Conservation (phyloP, 2,888 invertebrate species). For the Allacma fusca region DNA sequence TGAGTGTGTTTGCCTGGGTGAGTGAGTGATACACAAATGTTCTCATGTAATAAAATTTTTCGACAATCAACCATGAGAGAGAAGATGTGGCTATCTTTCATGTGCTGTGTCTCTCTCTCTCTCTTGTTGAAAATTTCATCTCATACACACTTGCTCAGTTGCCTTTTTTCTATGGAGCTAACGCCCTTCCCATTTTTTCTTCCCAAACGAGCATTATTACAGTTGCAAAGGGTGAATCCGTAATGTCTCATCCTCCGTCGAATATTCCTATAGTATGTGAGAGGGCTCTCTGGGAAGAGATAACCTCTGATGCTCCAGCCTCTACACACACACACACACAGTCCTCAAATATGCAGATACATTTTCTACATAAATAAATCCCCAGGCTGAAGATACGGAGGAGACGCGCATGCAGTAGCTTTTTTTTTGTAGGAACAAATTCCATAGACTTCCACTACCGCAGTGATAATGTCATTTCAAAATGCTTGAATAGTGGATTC, state of each 20-base stretch:
- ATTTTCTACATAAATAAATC: too few relatives aligned
- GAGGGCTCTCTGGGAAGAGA: too few relatives aligned
- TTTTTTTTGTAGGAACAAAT: too few relatives aligned
- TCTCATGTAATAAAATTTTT: conserved; percentile 34
- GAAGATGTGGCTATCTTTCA: background rate
- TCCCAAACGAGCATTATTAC: background rate
- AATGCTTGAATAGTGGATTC: too few relatives aligned
- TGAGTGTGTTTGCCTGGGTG: background rate
- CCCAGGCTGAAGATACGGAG: too few relatives aligned
- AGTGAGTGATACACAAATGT: conserved; percentile 3
- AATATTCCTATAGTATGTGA: too few relatives aligned
- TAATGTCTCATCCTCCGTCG: background rate
- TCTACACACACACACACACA: too few relatives aligned
- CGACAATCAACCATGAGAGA: conserved; percentile 3
- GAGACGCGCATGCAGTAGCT: too few relatives aligned
- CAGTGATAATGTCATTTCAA: too few relatives aligned
- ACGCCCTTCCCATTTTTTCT: conserved; percentile 17
- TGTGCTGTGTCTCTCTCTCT: conserved; percentile 16
- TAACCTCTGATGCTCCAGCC: too few relatives aligned
- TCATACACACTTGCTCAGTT: conserved; percentile 11
- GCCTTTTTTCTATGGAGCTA: background rate
- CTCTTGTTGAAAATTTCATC: background rate
- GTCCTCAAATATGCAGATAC: too few relatives aligned
- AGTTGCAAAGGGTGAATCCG: conserved; percentile 20
- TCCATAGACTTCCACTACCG: too few relatives aligned